phyloP scores from a whole-genome alignment of 2,888 invertebrate genomes.

The Hydriomena furcata region DNA sequence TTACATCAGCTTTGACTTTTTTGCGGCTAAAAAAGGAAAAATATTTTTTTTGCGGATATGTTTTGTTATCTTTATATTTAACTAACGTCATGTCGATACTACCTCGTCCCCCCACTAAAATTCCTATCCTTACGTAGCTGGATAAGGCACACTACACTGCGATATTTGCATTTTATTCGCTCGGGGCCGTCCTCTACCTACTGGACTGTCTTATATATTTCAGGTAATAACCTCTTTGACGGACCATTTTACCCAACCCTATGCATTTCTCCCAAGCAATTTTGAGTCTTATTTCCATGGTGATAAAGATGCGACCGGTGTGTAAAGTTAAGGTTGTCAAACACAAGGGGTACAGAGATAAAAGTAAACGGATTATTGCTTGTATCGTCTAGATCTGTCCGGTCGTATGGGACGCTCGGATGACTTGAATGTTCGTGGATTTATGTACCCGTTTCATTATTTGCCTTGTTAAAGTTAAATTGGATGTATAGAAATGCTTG shows the following conservation, averaged over 20 bases:
- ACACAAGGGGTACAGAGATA: conserved; percentile 72
- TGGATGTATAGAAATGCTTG: conserved; percentile 30
- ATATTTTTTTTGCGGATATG: too few relatives aligned
- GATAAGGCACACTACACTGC: conserved; percentile 55
- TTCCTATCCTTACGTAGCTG: conserved; percentile 44
- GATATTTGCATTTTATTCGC: conserved; percentile 80
- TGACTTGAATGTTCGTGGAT: conserved; percentile 29
- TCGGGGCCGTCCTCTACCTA: conserved; percentile 54
- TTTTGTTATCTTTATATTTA: too few relatives aligned
- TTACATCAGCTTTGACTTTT: too few relatives aligned
- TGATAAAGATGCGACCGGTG: conserved; percentile 28
- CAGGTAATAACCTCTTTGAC: conserved; percentile 83
- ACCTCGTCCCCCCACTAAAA: conserved; percentile 36
- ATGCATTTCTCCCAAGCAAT: conserved; percentile 12
- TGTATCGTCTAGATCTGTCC: conserved; percentile 69
- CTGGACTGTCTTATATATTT: conserved; percentile 68
- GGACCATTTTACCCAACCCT: conserved; percentile 50
- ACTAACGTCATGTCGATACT: background rate
- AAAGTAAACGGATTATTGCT: conserved; percentile 81
- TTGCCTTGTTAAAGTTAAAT: conserved; percentile 34
- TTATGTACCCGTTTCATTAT: conserved; percentile 38
- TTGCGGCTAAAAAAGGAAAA: too few relatives aligned
- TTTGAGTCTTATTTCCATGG: conserved; percentile 16
- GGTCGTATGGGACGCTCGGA: conserved; percentile 34
- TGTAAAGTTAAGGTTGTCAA: conserved; percentile 43